Conservation (phyloP, 1,140 invertebrate species). For the Calephelis virginiensis region DNA sequence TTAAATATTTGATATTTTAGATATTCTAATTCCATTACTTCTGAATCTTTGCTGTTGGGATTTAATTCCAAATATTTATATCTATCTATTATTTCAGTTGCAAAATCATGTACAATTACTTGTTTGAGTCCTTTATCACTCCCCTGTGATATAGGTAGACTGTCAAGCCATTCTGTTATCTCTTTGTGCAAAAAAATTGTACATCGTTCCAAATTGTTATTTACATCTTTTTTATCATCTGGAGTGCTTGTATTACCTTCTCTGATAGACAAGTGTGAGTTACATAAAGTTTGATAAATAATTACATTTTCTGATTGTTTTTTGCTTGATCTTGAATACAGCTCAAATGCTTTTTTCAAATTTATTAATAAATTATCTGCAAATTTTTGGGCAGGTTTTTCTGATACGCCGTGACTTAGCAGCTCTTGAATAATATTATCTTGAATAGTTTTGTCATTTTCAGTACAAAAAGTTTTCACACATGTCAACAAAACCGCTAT, state of each 20-base stretch:
- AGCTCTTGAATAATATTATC: neutral
- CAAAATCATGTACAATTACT: conserved; percentile 40
- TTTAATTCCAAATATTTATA: conserved; percentile 56
- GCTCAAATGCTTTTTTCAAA: conserved; percentile 33
- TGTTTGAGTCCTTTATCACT: conserved; percentile 32
- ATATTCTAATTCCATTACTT: conserved; percentile 48
- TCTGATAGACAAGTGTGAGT: conserved; percentile 10
- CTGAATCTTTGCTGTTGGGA: conserved; percentile 27
- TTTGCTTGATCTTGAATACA: conserved; percentile 6
- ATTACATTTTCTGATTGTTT: conserved; percentile 31
- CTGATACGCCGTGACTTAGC: conserved; percentile 28
- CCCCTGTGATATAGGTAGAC: conserved; percentile 24
- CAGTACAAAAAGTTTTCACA: conserved; percentile 20
- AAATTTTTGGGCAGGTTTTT: conserved; percentile 31
- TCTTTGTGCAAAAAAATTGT: conserved; percentile 32
- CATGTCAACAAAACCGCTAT: conserved; percentile 22
- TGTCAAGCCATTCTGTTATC: conserved; percentile 36
- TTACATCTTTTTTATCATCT: conserved; percentile 28
- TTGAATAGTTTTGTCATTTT: conserved; percentile 2
- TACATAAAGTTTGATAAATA: conserved; percentile 31
- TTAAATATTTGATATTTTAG: conserved; percentile 62
- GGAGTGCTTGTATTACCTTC: neutral
- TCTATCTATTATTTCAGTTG: conserved; percentile 44
- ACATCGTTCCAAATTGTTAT: conserved; percentile 31
- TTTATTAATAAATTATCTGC: conserved; percentile 30